Base-by-base conservation (phyloP, 1,140 invertebrate species). In the Arion vulgaris region DNA sequence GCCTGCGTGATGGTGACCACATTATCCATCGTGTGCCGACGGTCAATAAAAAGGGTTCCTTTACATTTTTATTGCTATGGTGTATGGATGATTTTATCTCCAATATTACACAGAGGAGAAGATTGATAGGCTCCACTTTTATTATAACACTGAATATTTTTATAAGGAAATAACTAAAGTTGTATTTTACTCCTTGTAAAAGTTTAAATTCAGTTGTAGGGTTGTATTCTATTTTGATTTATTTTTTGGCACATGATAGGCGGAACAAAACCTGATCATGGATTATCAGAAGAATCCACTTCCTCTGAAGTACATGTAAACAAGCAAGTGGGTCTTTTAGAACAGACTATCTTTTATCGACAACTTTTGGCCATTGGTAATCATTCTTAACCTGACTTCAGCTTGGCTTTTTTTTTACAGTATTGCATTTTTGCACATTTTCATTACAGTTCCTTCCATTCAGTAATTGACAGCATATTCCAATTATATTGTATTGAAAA, bases 311-410 rank as follows among this genome's bases (percentile, higher is more conserved):
- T 34, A 11, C 28, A 32, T 1, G n/a, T 32, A 23, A 66, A 32
- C 0, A 2, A 66, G 62, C 28, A 28, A 32, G n/a, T 32, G 1
- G 36, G 34, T 41, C 69, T 2, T n/a, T 45, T 81, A 45, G 57
- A 32, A 5, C 36, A 69, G 45, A 53, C 62, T 66, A 38, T 32
- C 73, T n/a, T 81, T 51, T 81, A 34, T 39, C 53, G 76, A 19
- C 41, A 26, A 17, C 73, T n/a, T 45, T 26, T 72, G 83, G 66
- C 49, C 5, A 57, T 85, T 17, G 57, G 77, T 75, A 73, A 57
- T 15, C 73, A 77, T 78, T 74, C n/a, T 49, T 28, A 32, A 32
- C n/a, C 7, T 57, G 51, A 19, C 15, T 57, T 57, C 51, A 17
- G 26, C 51, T 57, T 57, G 9, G 51, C 51, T 57, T 57, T 57